These are phyloP conservation scores for Heliothis peltigera DNA, from an alignment of 2,888 invertebrate genomes.

Conservation along the genomic window DNA sequence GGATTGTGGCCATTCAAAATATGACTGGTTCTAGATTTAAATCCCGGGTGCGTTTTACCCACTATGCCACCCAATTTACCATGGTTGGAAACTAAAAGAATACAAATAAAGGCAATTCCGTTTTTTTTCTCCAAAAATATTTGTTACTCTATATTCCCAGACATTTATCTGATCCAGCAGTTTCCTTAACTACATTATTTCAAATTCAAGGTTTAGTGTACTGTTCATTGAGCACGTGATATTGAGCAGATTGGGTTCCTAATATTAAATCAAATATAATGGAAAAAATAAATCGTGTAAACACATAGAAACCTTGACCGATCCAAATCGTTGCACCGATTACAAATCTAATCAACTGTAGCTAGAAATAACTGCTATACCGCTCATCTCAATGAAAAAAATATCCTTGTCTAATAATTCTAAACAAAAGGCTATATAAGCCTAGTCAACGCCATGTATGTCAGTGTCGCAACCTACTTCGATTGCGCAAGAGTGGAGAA, in stretches of 20 bases:
- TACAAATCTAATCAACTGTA: slow-evolving; percentile 74
- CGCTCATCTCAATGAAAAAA: slow-evolving; percentile 75
- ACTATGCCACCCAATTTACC: no score
- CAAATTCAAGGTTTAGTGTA: not conserved
- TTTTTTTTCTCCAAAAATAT: no score
- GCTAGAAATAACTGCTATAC: slow-evolving; percentile 65
- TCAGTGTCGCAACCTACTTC: slow-evolving; percentile 89
- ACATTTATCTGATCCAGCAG: no score
- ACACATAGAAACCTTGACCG: slow-evolving; percentile 75
- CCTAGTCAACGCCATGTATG: slow-evolving; percentile 81
- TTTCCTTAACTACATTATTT: not conserved
- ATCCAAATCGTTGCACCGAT: slow-evolving; percentile 78
- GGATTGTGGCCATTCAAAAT: no score
- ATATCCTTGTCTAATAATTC: slow-evolving; percentile 80
- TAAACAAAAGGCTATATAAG: slow-evolving; percentile 83
- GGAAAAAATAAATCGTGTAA: slow-evolving; percentile 25
- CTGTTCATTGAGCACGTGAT: not conserved
- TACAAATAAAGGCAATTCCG: no score
- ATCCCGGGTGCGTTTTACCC: no score
- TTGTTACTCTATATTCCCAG: no score
- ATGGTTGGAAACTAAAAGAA: no score
- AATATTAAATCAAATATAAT: not conserved
- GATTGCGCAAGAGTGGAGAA: slow-evolving; percentile 78
- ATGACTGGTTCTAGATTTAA: no score
- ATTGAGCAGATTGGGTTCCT: not conserved